Evolutionary conservation across 2,113 vertebrate genomes (phyloP).

Genomic region (Passer montanus): DNA sequence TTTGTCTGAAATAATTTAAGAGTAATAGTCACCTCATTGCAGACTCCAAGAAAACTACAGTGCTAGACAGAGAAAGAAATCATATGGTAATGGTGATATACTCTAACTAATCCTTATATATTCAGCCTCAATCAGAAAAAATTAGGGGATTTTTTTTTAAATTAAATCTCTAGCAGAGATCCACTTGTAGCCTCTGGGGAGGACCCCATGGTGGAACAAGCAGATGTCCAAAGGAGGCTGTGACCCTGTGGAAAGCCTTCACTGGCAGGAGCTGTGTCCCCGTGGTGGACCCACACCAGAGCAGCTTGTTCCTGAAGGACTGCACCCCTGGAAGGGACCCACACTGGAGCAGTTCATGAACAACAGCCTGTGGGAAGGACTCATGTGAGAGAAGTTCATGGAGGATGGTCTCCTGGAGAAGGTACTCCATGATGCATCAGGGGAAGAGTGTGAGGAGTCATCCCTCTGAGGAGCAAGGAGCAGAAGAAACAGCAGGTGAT

Average conservation of each 20-base stretch:
- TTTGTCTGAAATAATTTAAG: background rate
- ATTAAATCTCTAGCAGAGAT: background rate
- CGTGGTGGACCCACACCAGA: rapidly evolving
- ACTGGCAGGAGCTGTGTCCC: background rate
- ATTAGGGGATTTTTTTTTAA: background rate
- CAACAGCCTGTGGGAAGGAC: background rate
- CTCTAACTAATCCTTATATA: background rate
- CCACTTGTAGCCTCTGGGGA: background rate
- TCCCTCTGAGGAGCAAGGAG: background rate
- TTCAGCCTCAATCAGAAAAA: background rate
- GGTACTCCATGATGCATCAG: background rate
- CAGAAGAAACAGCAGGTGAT: background rate
- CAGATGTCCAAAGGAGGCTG: background rate
- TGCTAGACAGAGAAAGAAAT: background rate
- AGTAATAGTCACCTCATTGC: background rate
- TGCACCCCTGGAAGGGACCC: background rate
- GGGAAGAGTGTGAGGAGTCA: background rate
- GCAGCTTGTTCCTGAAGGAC: background rate
- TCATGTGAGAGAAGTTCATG: background rate
- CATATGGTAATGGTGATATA: background rate
- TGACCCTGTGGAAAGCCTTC: background rate
- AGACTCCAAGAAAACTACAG: background rate
- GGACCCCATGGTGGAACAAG: background rate
- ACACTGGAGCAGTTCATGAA: background rate
- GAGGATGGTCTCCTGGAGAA: background rate